phyloP scores from a whole-genome alignment of 92 coral and sea anemone species.

The Bergia puertoricense region DNA sequence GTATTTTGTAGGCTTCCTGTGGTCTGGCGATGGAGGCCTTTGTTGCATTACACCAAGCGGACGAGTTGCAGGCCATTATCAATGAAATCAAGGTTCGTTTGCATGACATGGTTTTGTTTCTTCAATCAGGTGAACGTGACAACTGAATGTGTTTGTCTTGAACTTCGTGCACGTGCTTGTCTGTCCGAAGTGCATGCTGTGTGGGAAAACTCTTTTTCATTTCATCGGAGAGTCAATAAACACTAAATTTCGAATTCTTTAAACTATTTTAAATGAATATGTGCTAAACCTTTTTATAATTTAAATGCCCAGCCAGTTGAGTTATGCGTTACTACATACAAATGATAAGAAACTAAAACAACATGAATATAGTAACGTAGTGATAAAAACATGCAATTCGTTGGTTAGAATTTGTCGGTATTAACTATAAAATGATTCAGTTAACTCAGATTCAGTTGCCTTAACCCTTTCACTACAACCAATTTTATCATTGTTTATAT shows the following conservation, averaged over 20 bases:
- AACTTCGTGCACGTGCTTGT: neutral
- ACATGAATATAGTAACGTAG: neutral
- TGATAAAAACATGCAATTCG: neutral
- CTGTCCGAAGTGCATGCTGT: neutral
- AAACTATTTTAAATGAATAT: too few relatives aligned
- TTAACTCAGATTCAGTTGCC: neutral
- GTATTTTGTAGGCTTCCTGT: slow-evolving; percentile 56
- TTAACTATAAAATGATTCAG: too few relatives aligned
- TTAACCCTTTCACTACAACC: too few relatives aligned
- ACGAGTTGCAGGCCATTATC: slow-evolving; percentile 81
- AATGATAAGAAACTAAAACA: neutral
- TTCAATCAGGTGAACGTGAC: neutral
- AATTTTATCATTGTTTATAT: too few relatives aligned
- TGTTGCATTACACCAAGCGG: slow-evolving; percentile 88
- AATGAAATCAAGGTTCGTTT: slow-evolving; percentile 79
- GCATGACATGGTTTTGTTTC: neutral
- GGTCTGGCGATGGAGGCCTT: slow-evolving; percentile 85
- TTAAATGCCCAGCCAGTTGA: neutral
- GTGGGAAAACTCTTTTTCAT: neutral
- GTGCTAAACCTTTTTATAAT: too few relatives aligned
- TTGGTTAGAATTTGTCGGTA: neutral
- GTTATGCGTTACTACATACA: neutral
- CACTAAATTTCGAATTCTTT: too few relatives aligned
- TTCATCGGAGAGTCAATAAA: neutral
- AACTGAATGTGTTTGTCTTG: neutral